Base-by-base conservation (phyloP, 2,113 vertebrate genomes). In the Micronycteris hirsuta region DNA sequence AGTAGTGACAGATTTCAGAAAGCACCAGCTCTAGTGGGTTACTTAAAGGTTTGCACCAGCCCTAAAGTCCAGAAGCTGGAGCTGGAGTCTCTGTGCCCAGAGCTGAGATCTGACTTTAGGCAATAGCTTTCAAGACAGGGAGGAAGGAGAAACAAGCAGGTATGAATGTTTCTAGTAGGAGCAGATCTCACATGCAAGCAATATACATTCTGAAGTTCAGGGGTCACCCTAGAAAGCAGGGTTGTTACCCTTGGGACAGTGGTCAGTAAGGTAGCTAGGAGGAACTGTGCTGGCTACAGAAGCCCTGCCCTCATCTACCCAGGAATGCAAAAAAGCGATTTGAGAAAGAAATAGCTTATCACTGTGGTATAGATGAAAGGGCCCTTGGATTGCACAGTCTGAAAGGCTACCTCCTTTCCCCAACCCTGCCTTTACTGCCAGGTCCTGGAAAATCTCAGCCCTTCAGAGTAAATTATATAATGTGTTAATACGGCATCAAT, bases 391-490 rank as follows among this genome's bases (percentile, higher is more conserved):
- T 85, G 10, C 19, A 68, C 15, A 54, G 3, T 58, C 17, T 88
- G 61, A 80, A 86, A 76, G 67, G 65, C 20, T 91, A 11, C 12
- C 7, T 47, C 22, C 31, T 74, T 76, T 8, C 26, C 9, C 28
- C 2, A 13, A 14, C n/a, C 24, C 28, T 73, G 52, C 15, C 22
- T 63, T 90, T 38, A 45, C 14, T 82, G 9, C 41, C 13, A 63
- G 4, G 8, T 76, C 22, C n/a, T 52, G 80, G 68, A 93, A 86
- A 56, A 82, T 68, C 86, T 90, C 20, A 77, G 22, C 41, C 87
- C 5, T 84, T 88, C 26, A 88, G 58, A 16, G 15, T 78, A 49
- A 86, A 54, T 80, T 88, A 38, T 22, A 81, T 52, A 88, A 77
- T 84, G 2, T 68, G 36, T 43, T 91, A 38, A 61, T 63, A 49